Conservation (phyloP, 2,888 invertebrate species). For the Autographa pulchrina region DNA sequence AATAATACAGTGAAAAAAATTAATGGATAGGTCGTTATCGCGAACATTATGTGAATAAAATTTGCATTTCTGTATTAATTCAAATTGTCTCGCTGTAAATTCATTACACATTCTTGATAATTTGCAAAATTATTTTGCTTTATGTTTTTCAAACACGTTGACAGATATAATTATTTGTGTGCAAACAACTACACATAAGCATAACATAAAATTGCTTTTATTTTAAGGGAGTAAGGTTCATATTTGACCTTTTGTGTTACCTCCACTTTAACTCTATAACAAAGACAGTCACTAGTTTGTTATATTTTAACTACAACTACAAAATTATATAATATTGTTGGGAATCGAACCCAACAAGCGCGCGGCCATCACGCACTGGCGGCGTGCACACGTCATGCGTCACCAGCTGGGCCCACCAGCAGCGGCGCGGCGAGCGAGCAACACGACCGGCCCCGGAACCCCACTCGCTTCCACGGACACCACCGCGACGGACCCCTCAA, state of each 20-base stretch:
- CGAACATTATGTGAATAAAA: constrained; percentile 65
- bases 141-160: constrained; percentile 39
- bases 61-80: constrained; percentile 64
- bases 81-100: constrained; percentile 55
- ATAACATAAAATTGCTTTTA: not conserved
- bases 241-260: not conserved
- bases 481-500: too few relatives aligned
- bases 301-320: too few relatives aligned
- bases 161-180: not conserved
- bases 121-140: constrained; percentile 38
- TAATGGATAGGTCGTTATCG: constrained; percentile 60
- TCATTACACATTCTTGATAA: constrained; percentile 51
- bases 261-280: not conserved
- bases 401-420: too few relatives aligned
- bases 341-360: too few relatives aligned
- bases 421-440: too few relatives aligned
- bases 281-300: not conserved
- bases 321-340: too few relatives aligned
- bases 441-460: too few relatives aligned
- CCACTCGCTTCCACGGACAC: too few relatives aligned
- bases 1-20: constrained; percentile 44
- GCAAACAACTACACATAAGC: not conserved
- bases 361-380: too few relatives aligned
- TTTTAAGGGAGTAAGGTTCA: not conserved
- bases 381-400: too few relatives aligned